Conservation (phyloP, 2,797 vertebrate genomes). For the Carapus acus region DNA sequence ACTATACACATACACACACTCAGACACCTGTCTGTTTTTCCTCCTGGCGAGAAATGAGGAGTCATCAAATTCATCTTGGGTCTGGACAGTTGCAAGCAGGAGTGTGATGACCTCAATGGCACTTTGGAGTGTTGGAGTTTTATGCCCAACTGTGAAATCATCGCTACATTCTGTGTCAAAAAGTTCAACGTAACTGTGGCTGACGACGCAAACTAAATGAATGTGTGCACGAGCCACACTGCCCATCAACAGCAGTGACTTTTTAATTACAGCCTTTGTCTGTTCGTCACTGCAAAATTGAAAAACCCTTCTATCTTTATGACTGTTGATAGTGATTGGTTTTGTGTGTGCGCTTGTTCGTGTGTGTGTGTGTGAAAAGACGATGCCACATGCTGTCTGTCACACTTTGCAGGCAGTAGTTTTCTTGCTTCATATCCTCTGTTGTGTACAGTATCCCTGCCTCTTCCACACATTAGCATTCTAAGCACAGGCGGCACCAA, state of each 20-base stretch:
- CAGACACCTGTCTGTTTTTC: conserved; percentile 44
- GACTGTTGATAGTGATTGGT: conserved; percentile 36
- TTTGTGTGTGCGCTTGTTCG: conserved; percentile 1
- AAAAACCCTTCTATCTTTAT: conserved; percentile 53
- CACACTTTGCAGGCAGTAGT: conserved; percentile 41
- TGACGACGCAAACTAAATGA: conserved; percentile 29
- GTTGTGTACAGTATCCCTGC: conserved; percentile 39
- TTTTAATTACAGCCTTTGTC: conserved; percentile 56
- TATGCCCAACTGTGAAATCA: conserved; percentile 54
- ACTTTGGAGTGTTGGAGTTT: conserved; percentile 55
- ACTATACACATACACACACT: conserved; percentile 20
- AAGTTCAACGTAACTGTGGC: conserved; percentile 56
- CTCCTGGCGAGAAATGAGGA: conserved; percentile 54
- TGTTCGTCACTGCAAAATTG: conserved; percentile 53
- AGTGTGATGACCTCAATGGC: conserved; percentile 68
- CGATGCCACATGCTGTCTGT: conserved; percentile 67
- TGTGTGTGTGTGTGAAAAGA: conserved; percentile 35
- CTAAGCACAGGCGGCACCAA: conserved; percentile 40
- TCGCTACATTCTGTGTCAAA: conserved; percentile 54
- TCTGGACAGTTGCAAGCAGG: conserved; percentile 65
- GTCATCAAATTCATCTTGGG: conserved; percentile 59
- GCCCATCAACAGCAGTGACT: conserved; percentile 47
- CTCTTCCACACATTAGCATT: conserved; percentile 50
- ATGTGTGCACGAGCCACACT: conserved; percentile 17
- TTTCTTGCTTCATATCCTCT: conserved; percentile 55